These are phyloP conservation scores for Pachyrhynchus sulphureomaculatus DNA, from an alignment of 1,140 invertebrate genomes.

Conservation along the genomic window DNA sequence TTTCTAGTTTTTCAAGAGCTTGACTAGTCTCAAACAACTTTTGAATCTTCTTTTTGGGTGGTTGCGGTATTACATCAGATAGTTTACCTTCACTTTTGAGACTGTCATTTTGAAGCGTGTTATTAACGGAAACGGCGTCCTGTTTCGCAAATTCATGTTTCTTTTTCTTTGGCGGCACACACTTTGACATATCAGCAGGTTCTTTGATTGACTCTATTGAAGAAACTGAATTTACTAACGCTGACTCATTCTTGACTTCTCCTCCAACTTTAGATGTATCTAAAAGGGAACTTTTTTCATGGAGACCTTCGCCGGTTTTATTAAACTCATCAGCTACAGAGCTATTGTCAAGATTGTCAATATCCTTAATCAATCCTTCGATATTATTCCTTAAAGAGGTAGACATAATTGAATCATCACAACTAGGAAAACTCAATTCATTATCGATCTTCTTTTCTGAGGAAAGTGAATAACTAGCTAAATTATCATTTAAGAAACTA, in stretches of 20 bases:
- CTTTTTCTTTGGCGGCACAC: constrained; percentile 30
- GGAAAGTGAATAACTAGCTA: background rate
- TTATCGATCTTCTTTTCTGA: constrained; percentile 2
- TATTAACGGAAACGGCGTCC: background rate
- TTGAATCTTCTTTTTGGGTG: constrained; percentile 26
- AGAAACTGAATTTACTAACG: background rate
- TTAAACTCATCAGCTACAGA: background rate
- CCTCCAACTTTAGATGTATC: background rate
- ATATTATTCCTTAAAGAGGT: constrained; percentile 16
- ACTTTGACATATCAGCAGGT: background rate
- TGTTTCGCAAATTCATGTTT: constrained; percentile 3
- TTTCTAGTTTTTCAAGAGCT: constrained; percentile 2
- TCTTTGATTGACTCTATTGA: background rate
- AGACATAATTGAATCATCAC: constrained; percentile 18
- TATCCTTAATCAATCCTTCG: constrained; percentile 12
- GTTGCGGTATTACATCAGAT: constrained; percentile 6
- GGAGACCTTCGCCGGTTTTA: background rate
- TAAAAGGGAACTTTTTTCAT: background rate
- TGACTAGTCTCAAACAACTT: constrained; percentile 23
- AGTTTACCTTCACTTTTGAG: background rate
- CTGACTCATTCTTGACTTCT: background rate
- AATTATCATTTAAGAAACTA: background rate
- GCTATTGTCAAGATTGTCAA: background rate
- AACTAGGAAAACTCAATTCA: constrained; percentile 8
- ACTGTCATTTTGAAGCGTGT: background rate